These are phyloP conservation scores for Lucifuga dentata DNA, from an alignment of 2,113 vertebrate genomes.

Conservation along the genomic window DNA sequence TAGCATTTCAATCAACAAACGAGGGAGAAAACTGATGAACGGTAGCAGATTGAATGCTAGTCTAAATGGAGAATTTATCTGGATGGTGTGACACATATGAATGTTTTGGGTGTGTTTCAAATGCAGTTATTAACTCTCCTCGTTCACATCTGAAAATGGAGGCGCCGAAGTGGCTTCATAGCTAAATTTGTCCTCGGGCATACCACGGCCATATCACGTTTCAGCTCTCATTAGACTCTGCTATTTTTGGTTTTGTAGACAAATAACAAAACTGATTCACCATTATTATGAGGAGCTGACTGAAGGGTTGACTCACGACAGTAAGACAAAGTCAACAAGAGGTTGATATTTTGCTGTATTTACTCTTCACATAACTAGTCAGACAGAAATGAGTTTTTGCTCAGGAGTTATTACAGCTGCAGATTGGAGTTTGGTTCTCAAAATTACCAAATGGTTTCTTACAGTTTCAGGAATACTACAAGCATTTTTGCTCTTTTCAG, in stretches of 20 bases:
- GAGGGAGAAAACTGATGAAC: too few species aligned
- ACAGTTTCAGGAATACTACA: too few species aligned
- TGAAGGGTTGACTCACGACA: conserved; percentile 10
- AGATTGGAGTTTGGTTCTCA: too few species aligned
- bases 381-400: background rate
- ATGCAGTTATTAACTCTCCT: conserved; percentile 22
- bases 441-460: too few species aligned
- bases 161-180: conserved; percentile 31
- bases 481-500: too few species aligned
- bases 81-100: background rate
- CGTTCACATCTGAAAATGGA: conserved; percentile 55
- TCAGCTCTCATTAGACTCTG: conserved; percentile 59
- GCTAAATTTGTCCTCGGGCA: conserved; percentile 58
- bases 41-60: too few species aligned
- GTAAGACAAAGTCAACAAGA: conserved; percentile 4
- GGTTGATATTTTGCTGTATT: background rate
- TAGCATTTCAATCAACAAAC: too few species aligned
- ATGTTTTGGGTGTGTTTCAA: background rate
- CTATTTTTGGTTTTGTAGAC: conserved; percentile 70
- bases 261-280: conserved; percentile 53
- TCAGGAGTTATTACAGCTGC: too few species aligned
- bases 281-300: conserved; percentile 19
- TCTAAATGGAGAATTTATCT: background rate
- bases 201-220: conserved; percentile 54
- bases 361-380: conserved; percentile 2